A percentile compares a stretch with the other conserved stretches of the same genome.
These are phyloP conservation scores for Volucella inanis DNA, from an alignment of 2,888 invertebrate genomes.

Conservation along the genomic window DNA sequence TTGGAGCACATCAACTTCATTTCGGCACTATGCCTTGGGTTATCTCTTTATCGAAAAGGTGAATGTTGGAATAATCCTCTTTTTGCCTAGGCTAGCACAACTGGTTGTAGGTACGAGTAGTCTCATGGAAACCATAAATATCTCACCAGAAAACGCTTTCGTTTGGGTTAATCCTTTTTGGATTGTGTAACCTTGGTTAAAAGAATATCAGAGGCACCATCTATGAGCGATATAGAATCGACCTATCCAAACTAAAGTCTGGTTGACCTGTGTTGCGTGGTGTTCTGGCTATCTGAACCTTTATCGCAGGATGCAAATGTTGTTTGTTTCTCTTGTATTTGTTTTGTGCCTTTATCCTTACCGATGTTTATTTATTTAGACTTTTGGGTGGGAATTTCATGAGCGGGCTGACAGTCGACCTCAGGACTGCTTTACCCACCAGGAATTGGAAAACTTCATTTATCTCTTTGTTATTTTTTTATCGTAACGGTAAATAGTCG, in stretches of 20 bases:
- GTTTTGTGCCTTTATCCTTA: constrained; percentile 38
- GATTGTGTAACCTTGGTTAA: constrained; percentile 46
- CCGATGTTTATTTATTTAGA: constrained; percentile 64
- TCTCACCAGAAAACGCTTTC: constrained; percentile 56
- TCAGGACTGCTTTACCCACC: not conserved
- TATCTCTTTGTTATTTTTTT: constrained; percentile 60
- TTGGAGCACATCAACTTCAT: constrained; percentile 31
- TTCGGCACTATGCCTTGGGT: constrained; percentile 18
- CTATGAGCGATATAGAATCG: constrained; percentile 46
- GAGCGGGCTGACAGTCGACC: constrained; percentile 2
- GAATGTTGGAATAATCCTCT: constrained; percentile 1
- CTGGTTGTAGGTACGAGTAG: constrained; percentile 8
- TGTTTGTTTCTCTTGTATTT: constrained; percentile 34
- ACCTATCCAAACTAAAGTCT: constrained; percentile 46
- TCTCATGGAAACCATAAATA: constrained; percentile 59
- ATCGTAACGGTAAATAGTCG: constrained; percentile 30
- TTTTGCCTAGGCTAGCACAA: not conserved
- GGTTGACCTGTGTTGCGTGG: too few relatives aligned
- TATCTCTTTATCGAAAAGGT: constrained; percentile 16
- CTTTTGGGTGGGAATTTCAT: constrained; percentile 25
- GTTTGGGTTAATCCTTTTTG: constrained; percentile 61
- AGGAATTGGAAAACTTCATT: constrained; percentile 51
- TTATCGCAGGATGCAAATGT: constrained; percentile 26
- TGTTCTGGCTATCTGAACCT: constrained; percentile 14
- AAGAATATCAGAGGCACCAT: constrained; percentile 39